These are phyloP conservation scores for Oreohelix idahoensis DNA, from an alignment of 1,140 invertebrate species.

Conservation along the genomic window DNA sequence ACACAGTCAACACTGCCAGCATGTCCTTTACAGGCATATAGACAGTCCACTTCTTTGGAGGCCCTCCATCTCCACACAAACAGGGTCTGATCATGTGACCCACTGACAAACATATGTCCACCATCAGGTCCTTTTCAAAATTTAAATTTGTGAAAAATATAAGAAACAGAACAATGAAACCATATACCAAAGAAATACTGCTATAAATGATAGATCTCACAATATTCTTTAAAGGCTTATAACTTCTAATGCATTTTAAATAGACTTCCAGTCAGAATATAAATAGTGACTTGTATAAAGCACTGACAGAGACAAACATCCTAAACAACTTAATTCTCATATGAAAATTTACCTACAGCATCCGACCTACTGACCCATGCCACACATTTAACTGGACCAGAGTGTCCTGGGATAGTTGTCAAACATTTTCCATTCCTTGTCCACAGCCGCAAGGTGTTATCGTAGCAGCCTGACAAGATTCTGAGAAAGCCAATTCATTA, in stretches of 20 bases:
- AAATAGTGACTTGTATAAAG: no score
- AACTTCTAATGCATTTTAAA: background rate
- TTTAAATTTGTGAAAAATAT: background rate
- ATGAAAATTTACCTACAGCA: constrained; percentile 73
- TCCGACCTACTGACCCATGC: constrained; percentile 81
- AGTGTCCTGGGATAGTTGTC: constrained; percentile 88
- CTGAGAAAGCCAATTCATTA: constrained; percentile 57
- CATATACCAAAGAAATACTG: background rate
- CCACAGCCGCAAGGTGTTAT: constrained; percentile 93
- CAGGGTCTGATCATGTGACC: constrained; percentile 92
- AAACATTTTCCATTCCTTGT: constrained; percentile 86
- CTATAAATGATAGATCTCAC: background rate
- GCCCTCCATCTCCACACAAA: constrained; percentile 85
- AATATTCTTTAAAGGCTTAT: background rate
- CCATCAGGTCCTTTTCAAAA: background rate
- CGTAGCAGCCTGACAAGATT: constrained; percentile 95
- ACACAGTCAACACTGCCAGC: constrained; percentile 90
- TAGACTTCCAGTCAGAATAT: no score
- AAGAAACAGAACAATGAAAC: background rate
- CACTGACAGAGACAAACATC: no score
- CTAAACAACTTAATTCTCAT: no score
- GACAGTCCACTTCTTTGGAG: constrained; percentile 84
- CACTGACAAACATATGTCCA: constrained; percentile 76
- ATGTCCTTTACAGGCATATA: constrained; percentile 89
- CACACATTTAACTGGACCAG: constrained; percentile 88